Percentiles rank a stretch among this genome's conserved stretches.
Evolutionary conservation across 2,797 vertebrate genomes (phyloP).

Genomic region (Macropodus opercularis): DNA sequence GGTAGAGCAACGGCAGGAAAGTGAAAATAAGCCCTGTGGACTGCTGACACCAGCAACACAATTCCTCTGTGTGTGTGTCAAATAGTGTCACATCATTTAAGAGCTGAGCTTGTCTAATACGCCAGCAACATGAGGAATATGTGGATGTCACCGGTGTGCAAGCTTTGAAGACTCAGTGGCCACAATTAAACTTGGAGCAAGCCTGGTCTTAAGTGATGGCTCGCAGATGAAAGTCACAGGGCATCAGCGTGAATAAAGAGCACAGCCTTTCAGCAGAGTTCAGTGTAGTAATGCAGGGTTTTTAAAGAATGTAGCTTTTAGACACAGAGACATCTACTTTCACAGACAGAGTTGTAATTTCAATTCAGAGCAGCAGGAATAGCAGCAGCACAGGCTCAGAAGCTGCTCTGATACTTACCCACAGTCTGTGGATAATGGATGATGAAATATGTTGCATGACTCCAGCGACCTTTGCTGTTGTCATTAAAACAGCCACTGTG

Average conservation of each 20-base stretch:
- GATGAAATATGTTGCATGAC: constrained; percentile 45
- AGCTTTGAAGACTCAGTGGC: constrained; percentile 39
- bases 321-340: constrained; percentile 48
- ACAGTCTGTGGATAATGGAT: constrained; percentile 54
- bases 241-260: constrained; percentile 50
- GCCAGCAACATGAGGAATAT: constrained; percentile 57
- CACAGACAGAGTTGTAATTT: constrained; percentile 33
- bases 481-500: constrained; percentile 19
- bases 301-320: constrained; percentile 34
- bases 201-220: constrained; percentile 51
- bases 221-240: constrained; percentile 50
- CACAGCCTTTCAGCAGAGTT: constrained; percentile 34
- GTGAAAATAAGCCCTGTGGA: constrained; percentile 67
- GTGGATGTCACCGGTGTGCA: constrained; percentile 36
- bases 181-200: constrained; percentile 42
- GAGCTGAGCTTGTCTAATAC: constrained; percentile 59
- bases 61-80: constrained; percentile 43
- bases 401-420: constrained; percentile 32
- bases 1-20: constrained; percentile 39
- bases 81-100: constrained; percentile 71
- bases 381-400: constrained; percentile 26
- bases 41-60: constrained; percentile 63
- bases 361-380: constrained; percentile 38
- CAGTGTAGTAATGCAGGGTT: constrained; percentile 28
- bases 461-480: constrained; percentile 47